phyloP scores from a whole-genome alignment of 2,888 invertebrate species.

The Epirrhoe tristata region DNA sequence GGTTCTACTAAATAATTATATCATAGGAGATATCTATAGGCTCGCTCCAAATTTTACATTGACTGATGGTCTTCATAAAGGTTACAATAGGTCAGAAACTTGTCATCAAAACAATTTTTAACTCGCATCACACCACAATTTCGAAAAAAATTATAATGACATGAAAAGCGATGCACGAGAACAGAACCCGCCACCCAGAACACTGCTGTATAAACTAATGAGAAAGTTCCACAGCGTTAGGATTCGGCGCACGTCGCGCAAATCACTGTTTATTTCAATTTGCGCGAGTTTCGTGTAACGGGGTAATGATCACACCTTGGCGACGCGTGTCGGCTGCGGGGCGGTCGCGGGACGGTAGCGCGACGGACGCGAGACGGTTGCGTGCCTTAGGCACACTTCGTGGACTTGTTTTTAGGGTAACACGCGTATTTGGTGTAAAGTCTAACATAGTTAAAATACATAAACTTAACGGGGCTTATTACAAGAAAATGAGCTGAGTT shows the following conservation, averaged over 20 bases:
- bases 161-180: not conserved
- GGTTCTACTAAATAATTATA: too few species aligned
- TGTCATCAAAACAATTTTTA: too few species aligned
- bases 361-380: slow-evolving; percentile 1
- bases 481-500: too few species aligned
- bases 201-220: not conserved
- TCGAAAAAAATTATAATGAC: too few species aligned
- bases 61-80: too few species aligned
- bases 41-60: too few species aligned
- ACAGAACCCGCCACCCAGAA: not conserved
- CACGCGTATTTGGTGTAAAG: too few species aligned
- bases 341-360: not conserved
- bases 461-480: too few species aligned
- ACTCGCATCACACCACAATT: too few species aligned
- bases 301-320: slow-evolving; percentile 19
- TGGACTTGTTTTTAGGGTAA: not conserved
- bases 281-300: slow-evolving; percentile 16
- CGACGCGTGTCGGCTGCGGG: not conserved
- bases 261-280: slow-evolving; percentile 35
- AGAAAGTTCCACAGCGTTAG: not conserved
- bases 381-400: not conserved
- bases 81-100: too few species aligned
- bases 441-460: too few species aligned
- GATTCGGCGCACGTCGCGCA: slow-evolving; percentile 20
- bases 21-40: too few species aligned